These are phyloP conservation scores for Anarhynchus alexandrinus DNA, from an alignment of 2,113 vertebrate genomes.

Conservation along the genomic window DNA sequence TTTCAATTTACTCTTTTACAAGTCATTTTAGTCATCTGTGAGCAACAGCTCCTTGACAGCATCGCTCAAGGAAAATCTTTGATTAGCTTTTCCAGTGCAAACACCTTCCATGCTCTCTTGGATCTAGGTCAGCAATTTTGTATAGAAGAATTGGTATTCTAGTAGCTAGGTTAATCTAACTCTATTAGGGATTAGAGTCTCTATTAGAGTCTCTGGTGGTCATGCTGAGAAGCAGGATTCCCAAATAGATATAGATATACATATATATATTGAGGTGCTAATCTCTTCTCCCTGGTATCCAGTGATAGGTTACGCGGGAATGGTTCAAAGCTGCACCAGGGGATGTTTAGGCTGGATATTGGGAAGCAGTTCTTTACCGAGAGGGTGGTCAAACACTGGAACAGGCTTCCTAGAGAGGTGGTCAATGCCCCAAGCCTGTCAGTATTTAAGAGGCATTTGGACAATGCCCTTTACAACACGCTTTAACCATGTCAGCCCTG, in stretches of 20 bases:
- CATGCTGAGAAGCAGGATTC: not conserved
- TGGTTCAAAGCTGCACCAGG: not conserved
- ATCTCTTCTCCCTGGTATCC: not conserved
- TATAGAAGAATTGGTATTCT: not conserved
- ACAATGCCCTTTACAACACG: not conserved
- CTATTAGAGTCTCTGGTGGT: not conserved
- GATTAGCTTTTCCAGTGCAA: not conserved
- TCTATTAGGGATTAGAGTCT: not conserved
- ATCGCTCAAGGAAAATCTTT: not conserved
- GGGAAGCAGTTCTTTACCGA: not conserved
- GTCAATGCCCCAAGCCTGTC: not conserved
- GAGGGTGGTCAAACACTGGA: not conserved
- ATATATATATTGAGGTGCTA: not conserved
- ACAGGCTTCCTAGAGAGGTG: not conserved
- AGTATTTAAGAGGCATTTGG: not conserved
- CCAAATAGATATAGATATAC: not conserved
- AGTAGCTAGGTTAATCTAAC: not conserved
- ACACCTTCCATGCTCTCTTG: not conserved
- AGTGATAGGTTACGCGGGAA: not conserved
- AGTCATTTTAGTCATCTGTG: not conserved
- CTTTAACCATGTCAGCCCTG: not conserved
- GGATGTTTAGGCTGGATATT: not conserved
- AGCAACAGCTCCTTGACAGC: not conserved
- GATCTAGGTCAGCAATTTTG: not conserved
- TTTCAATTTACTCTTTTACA: not conserved